Evolutionary conservation across 2,113 vertebrate species (phyloP), one percentile per base, ranked within the genome.

Genomic region (Corapipo altera): DNA sequence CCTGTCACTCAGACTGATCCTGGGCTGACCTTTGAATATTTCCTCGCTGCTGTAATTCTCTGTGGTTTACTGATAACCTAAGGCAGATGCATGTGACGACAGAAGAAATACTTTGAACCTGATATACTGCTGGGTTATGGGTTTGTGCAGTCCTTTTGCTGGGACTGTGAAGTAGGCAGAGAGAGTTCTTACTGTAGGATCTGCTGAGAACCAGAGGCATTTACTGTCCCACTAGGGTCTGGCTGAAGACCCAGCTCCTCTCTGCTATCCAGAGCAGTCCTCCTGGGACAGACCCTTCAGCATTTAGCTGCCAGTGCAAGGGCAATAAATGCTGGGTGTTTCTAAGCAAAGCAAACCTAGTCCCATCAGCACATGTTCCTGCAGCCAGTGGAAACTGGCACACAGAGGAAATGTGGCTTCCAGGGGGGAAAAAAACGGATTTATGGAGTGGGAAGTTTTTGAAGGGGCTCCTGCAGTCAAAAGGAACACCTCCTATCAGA

Each of bases 41-140:
- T 95, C 73, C 66, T 89, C 57, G 32, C 41, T 85, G 41, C 61
- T 85, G 65, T 85, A 87, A 95, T 91, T 77, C 76, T 78, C 70
- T 43, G 49, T 27, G 62, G 37, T 52, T 88, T 94, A 61, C 84
- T 85, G 77, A 92, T 75, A 87, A 92, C 70, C 66, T 69, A 75
- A 95, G 72, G 77, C 91, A 93, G 83, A 91, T 72, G 65, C 30
- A 78, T 12, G 49, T 65, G 89, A 89, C 87, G 80, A 94, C 35
- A 92, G 57, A 74, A 75, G 39, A 71, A 91, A 64, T 48, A 87
- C 76, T 91, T 92, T 91, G 65, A 93, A 85, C 57, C 27, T 77
- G 83, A 72, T 30, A 35, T 7, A 64, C 28, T 64, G 80, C 52
- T 78, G 65, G 32, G n/a, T 87, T 81, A 57, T 23, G 35, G 58